Evolutionary conservation across 2,113 vertebrate genomes (phyloP), one percentile per base, ranked within the genome.

Genomic region (Cyanocitta stelleri): DNA sequence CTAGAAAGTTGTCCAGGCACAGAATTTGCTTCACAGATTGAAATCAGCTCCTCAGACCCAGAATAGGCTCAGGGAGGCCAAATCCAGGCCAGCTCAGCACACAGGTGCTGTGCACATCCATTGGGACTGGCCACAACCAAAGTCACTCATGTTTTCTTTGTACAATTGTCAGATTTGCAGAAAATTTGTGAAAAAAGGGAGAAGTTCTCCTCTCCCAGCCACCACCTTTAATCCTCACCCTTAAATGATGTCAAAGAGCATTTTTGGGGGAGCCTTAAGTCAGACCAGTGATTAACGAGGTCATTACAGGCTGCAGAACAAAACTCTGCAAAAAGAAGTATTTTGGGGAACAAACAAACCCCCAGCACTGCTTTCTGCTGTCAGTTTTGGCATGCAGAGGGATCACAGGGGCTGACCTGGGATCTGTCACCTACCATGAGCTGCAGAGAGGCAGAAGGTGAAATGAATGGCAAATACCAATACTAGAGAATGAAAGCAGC

Each of bases 381-480:
- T 94, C 86, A 85, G 77, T 83, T 95, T 94, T 71, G 94, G 87
- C 94, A 96, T 63, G 92, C 87, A 90, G 79, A 83, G 79, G 79
- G 87, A 63, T 90, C 87, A 90, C 63, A 90, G 79, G 79, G 87
- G 87, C 79, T 77, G 87, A 84, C 46, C 87, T 90, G 87, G 79
- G 63, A 90, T 90, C 97, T 98, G 62, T 92, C 93, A 98, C 96
- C 96, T 97, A 98, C 97, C 97, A 98, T 98, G 97, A 98, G 97
- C 97, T 97, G 98, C 96, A 98, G 82, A 98, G 96, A 98, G 96
- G 97, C 97, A 95, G 97, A 98, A 98, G 97, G 96, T 97, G 96
- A 98, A 98, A 98, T 96, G 96, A 98, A 98, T 97, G 95, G 97
- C 97, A 97, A 98, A 97, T 98, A 98, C 95, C 96, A 98, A 97